Evolutionary conservation across 2,113 vertebrate species (phyloP).

Genomic region (Cinclus cinclus): DNA sequence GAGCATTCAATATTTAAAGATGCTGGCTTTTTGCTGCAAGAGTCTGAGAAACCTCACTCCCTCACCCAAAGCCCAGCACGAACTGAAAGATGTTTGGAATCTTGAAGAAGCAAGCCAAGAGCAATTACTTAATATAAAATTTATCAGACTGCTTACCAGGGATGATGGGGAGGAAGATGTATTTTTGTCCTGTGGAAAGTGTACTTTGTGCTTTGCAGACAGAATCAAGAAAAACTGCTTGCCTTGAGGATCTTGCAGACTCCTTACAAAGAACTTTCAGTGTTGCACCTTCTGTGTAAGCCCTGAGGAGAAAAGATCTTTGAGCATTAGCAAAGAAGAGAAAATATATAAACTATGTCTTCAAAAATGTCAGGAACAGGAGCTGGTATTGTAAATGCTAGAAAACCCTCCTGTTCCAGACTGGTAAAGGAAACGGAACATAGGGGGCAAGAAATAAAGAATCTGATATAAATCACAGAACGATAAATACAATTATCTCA

Average conservation of each 20-base stretch:
- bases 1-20: neutral
- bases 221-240: constrained; percentile 16
- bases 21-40: neutral
- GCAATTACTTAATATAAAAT: neutral
- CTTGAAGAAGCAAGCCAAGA: neutral
- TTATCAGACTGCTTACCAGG: neutral
- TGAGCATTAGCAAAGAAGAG: neutral
- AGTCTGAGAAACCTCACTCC: neutral
- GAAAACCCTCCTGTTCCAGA: neutral
- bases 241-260: neutral
- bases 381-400: neutral
- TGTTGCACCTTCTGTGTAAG: neutral
- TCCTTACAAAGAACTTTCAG: constrained; percentile 3
- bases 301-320: neutral
- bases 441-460: neutral
- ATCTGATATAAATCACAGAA: neutral
- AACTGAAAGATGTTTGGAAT: neutral
- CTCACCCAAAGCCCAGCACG: neutral
- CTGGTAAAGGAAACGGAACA: neutral
- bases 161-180: neutral
- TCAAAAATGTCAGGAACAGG: neutral
- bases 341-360: constrained; percentile 24
- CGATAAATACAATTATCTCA: neutral
- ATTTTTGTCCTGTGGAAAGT: neutral
- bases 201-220: neutral